These are phyloP conservation scores for Pempheris klunzingeri DNA, from an alignment of 2,797 vertebrate species.

Conservation along the genomic window DNA sequence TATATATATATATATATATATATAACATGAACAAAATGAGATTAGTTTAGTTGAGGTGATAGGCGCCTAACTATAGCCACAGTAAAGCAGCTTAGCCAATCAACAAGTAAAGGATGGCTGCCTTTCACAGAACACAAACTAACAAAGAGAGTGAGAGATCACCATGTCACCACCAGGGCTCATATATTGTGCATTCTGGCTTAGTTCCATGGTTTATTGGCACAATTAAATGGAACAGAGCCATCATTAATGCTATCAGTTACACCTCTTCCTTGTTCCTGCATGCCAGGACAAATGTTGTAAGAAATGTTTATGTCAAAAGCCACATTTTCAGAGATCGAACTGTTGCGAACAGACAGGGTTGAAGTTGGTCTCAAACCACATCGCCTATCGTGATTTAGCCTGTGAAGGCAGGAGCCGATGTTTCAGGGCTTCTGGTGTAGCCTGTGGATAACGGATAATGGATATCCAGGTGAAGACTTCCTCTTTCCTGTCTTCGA, in stretches of 20 bases:
- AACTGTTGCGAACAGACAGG: not conserved
- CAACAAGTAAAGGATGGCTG: not conserved
- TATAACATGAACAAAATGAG: not conserved
- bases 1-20: too few species aligned
- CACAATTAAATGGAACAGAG: not conserved
- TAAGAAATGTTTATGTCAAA: not conserved
- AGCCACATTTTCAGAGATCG: not conserved
- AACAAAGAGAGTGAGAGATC: not conserved
- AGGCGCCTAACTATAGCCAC: not conserved
- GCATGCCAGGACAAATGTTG: not conserved
- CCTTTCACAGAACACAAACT: conserved; percentile 5
- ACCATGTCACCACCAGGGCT: not conserved
- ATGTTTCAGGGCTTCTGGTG: too few species aligned
- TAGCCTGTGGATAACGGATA: too few species aligned
- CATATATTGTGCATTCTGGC: conserved; percentile 4
- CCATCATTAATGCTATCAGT: conserved; percentile 14
- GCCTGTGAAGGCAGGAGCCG: too few species aligned
- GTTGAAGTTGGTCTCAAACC: too few species aligned
- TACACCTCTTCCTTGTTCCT: not conserved
- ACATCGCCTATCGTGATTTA: too few species aligned
- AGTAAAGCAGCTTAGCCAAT: not conserved
- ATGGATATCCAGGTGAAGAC: too few species aligned
- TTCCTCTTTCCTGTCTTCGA: too few species aligned
- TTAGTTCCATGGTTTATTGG: conserved; percentile 8
- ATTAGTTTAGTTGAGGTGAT: not conserved